phyloP scores from a whole-genome alignment of 1,140 invertebrate species.

The Sycobia sp. region DNA sequence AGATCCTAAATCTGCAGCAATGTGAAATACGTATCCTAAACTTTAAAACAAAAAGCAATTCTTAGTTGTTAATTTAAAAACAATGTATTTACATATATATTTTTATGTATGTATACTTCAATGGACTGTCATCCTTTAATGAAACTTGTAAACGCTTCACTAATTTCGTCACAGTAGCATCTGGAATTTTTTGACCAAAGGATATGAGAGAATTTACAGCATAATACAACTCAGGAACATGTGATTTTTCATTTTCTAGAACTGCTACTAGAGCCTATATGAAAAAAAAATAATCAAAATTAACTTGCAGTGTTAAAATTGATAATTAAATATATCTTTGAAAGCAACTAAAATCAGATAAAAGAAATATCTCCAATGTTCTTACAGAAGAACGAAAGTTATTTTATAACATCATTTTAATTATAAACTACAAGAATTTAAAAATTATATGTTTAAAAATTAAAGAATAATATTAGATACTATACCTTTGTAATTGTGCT shows the following conservation, averaged over 20 bases:
- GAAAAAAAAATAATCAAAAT: conserved; percentile 26
- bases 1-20: conserved; percentile 70
- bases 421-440: conserved; percentile 6
- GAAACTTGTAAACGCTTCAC: conserved; percentile 70
- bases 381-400: conserved; percentile 56
- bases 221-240: conserved; percentile 59
- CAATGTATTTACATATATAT: not conserved
- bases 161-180: conserved; percentile 64
- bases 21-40: conserved; percentile 82
- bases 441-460: not conserved
- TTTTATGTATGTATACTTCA: conserved; percentile 62
- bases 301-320: not conserved
- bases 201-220: conserved; percentile 51
- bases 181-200: conserved; percentile 54
- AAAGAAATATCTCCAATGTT: conserved; percentile 45
- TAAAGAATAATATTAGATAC: conserved; percentile 13
- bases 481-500: conserved; percentile 50
- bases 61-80: not conserved
- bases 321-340: too few species aligned
- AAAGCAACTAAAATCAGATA: conserved; percentile 25
- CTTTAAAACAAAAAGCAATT: conserved; percentile 54
- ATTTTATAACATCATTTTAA: conserved; percentile 46
- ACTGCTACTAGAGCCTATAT: conserved; percentile 52
- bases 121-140: conserved; percentile 76
- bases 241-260: conserved; percentile 59